Evolutionary conservation across 2,113 vertebrate genomes (phyloP).

Genomic region (Cyanoderma ruficeps): DNA sequence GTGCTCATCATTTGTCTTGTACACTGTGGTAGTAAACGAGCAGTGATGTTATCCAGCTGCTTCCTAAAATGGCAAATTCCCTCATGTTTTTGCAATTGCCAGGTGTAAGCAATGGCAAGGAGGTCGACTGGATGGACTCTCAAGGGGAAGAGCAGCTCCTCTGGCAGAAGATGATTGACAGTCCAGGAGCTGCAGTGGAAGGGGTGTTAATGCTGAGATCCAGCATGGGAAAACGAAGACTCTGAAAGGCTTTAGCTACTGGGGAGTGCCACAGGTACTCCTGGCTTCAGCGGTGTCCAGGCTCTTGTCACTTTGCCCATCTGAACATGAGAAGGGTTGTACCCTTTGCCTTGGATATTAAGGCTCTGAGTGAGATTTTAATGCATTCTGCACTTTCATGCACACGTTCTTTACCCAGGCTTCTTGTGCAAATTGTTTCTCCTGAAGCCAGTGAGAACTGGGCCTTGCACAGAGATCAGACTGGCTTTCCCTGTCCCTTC

Average conservation of each 20-base stretch:
- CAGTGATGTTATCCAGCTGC: background rate
- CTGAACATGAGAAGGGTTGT: background rate
- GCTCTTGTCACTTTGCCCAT: background rate
- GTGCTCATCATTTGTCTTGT: background rate
- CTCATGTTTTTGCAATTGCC: background rate
- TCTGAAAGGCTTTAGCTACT: slow-evolving; percentile 54
- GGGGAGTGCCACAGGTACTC: background rate
- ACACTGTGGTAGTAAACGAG: background rate
- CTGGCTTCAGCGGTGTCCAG: background rate
- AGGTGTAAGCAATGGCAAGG: slow-evolving; percentile 90
- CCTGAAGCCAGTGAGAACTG: background rate
- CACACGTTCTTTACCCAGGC: background rate
- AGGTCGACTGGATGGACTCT: slow-evolving; percentile 96
- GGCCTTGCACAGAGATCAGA: background rate
- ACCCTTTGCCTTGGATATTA: background rate
- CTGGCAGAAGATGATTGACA: slow-evolving; percentile 94
- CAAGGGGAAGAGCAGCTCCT: slow-evolving; percentile 88
- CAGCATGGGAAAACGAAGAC: slow-evolving; percentile 86
- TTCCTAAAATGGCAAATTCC: background rate
- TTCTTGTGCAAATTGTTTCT: background rate
- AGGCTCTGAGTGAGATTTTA: background rate
- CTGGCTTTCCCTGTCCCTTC: background rate
- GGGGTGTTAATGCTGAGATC: slow-evolving; percentile 91
- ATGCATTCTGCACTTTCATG: slow-evolving; percentile 44
- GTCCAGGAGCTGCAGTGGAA: slow-evolving; percentile 86